Evolutionary conservation across 2,113 vertebrate species (phyloP).

Genomic region (Lampris incognitus): DNA sequence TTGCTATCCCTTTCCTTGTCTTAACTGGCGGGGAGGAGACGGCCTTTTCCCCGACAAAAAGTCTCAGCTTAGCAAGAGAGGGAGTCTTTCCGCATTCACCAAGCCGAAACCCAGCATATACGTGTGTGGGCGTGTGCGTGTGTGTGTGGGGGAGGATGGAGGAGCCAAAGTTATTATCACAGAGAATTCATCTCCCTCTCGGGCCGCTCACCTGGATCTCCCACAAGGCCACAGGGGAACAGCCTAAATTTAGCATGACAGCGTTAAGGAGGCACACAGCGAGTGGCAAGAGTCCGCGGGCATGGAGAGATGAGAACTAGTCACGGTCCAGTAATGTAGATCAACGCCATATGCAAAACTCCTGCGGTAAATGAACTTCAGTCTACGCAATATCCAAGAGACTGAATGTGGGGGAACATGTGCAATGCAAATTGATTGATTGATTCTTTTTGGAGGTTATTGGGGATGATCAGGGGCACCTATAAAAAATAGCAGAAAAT

Average conservation of each 20-base stretch:
- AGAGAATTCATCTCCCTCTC: constrained; percentile 47
- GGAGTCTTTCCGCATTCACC: constrained; percentile 31
- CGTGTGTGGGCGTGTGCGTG: constrained; percentile 7
- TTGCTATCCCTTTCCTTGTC: neutral
- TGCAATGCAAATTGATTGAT: no score
- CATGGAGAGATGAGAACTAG: constrained; percentile 5
- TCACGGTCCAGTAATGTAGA: neutral
- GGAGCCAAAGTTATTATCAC: constrained; percentile 54
- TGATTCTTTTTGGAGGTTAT: no score
- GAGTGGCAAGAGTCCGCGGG: neutral
- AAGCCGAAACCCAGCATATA: constrained; percentile 31
- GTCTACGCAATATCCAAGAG: neutral
- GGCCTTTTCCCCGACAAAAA: neutral
- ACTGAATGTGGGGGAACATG: no score
- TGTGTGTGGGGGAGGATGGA: constrained; percentile 1
- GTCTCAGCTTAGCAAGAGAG: constrained; percentile 24
- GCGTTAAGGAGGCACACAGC: constrained; percentile 11
- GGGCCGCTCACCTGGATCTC: constrained; percentile 51
- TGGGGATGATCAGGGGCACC: no score
- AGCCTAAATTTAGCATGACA: constrained; percentile 37
- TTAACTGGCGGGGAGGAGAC: neutral
- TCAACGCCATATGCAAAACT: constrained; percentile 6
- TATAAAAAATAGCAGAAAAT: no score
- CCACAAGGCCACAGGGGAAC: constrained; percentile 45
- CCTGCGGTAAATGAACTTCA: neutral